Evolutionary conservation across 2,113 vertebrate species (phyloP).

Genomic region (Pica pica): DNA sequence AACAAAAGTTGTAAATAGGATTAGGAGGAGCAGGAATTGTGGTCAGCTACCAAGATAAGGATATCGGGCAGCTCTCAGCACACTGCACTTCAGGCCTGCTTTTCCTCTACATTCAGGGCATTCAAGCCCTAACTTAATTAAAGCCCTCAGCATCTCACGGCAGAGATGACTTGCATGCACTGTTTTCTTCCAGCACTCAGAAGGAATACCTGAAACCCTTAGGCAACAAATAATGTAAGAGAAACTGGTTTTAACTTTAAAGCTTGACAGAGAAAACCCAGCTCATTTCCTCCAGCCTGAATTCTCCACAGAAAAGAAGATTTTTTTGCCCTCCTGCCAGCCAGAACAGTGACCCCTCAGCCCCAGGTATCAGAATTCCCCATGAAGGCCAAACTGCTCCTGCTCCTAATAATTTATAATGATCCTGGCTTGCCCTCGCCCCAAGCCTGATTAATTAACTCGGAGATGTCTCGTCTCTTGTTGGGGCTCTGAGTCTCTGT

Average conservation of each 20-base stretch:
- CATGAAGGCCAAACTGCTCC: neutral
- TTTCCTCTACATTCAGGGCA: neutral
- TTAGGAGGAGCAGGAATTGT: neutral
- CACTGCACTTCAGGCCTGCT: neutral
- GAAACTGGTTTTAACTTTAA: neutral
- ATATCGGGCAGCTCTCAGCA: neutral
- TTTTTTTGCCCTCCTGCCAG: neutral
- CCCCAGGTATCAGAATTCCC: neutral
- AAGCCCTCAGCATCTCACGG: neutral
- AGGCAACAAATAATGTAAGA: neutral
- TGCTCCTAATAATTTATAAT: neutral
- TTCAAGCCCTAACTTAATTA: neutral
- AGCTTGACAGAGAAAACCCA: neutral
- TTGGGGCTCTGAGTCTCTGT: neutral
- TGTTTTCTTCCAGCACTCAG: neutral
- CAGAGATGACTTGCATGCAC: neutral
- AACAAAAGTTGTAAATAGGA: accelerated
- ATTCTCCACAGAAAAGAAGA: neutral
- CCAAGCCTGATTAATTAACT: neutral
- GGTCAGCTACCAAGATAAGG: neutral
- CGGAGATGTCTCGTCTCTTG: neutral
- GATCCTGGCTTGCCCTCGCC: neutral
- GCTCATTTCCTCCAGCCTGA: neutral
- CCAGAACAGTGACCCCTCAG: accelerated
- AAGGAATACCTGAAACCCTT: neutral